These are phyloP conservation scores for Operophtera brumata DNA, from an alignment of 2,888 invertebrate species.

Conservation along the genomic window DNA sequence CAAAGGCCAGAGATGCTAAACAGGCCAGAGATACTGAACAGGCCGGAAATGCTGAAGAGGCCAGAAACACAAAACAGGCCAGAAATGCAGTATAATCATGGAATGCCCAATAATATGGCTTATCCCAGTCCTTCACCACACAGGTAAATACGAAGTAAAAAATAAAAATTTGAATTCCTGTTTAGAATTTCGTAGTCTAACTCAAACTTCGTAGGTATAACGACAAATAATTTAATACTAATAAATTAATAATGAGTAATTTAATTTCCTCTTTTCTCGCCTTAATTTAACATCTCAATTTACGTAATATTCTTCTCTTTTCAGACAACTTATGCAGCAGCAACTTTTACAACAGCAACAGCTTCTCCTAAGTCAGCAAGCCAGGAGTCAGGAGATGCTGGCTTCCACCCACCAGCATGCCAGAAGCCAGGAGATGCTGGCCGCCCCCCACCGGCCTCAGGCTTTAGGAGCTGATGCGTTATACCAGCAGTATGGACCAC, in stretches of 20 bases:
- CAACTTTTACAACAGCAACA: conserved; percentile 77
- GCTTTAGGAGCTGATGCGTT: conserved; percentile 72
- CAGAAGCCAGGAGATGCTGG: conserved; percentile 81
- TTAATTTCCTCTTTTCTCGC: too few species aligned
- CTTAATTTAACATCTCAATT: too few species aligned
- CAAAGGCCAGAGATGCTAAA: conserved; percentile 53
- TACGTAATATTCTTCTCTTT: conserved; percentile 9
- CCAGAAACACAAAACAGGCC: conserved; percentile 54
- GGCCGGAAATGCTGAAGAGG: conserved; percentile 69
- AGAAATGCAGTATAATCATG: conserved; percentile 66
- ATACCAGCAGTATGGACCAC: conserved; percentile 75
- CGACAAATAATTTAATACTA: too few species aligned
- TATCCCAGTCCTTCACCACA: conserved; percentile 73
- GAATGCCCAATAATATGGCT: conserved; percentile 67
- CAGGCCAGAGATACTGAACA: conserved; percentile 77
- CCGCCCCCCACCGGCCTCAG: conserved; percentile 63
- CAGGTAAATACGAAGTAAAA: conserved; percentile 51
- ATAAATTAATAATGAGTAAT: too few species aligned
- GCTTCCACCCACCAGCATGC: conserved; percentile 58
- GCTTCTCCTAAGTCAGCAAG: conserved; percentile 72
- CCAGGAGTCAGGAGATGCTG: conserved; percentile 81
- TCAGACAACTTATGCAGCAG: conserved; percentile 72
- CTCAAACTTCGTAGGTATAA: too few species aligned
- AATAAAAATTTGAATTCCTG: too few species aligned
- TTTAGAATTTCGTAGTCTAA: too few species aligned